Base-by-base conservation (phyloP, 2,113 vertebrate genomes). In the Lepus americanus region DNA sequence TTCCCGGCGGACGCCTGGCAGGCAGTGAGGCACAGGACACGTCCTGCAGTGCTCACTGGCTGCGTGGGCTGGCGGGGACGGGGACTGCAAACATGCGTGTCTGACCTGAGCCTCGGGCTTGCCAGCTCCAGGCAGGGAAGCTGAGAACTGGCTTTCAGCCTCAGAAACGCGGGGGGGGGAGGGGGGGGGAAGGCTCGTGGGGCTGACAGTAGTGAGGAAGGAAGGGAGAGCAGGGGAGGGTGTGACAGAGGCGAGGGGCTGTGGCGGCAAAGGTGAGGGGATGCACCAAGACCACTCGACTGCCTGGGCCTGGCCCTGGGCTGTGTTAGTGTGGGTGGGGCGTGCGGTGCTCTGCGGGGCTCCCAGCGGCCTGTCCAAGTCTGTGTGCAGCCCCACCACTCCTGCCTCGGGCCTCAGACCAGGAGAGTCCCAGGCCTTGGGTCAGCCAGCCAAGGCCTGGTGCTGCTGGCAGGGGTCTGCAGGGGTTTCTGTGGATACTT, bases 401-500 rank as follows among this genome's bases (percentile, higher is more conserved):
- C 78, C 89, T 92, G 85, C 95, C 86, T 44, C 92, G 94, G 94
- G 95, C 96, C 92, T 96, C 74, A 81, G 63, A 95, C 66, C 78
- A 93, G 90, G 90, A 89, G 63, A 94, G 92, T 90, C 95, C 86
- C 69, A 84, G 96, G 94, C 90, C 87, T 94, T 64, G 77, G 85
- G 83, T 94, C 76, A 87, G 96, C 80, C 84, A 91, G 87, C 91
- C 29, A 49, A 95, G 96, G 92, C 31, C 31, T 63, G 23, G 92
- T 29, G 23, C 72, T 97, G 97, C 94, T 64, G 95, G 96, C 97
- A 98, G 27, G 97, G 98, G 97, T 93, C 0, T 64, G 95, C 95
- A 98, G 98, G 98, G 96, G 97, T 98, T 96, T 98, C 97, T 67
- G 94, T 96, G 97, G 97, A 98, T 98, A 94, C 98, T 98, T 97